phyloP scores from a whole-genome alignment of 1,140 invertebrate genomes.

The Lerema accius region DNA sequence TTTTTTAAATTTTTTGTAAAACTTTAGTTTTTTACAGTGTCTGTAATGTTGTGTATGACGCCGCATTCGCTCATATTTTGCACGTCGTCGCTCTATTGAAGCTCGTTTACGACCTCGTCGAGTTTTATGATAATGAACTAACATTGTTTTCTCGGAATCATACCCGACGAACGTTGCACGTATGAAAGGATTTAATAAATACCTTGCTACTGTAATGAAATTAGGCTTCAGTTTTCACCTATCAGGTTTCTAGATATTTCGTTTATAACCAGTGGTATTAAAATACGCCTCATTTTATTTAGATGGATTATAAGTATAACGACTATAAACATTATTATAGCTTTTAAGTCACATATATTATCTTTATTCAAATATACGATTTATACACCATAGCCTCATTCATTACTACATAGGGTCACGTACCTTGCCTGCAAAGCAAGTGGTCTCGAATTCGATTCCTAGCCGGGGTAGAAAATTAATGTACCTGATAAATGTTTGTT shows the following conservation, averaged over 20 bases:
- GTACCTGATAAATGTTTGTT: too few relatives aligned
- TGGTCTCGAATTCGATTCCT: too few relatives aligned
- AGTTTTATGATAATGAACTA: conserved; percentile 27
- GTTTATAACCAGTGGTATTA: background rate
- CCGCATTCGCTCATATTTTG: conserved; percentile 18
- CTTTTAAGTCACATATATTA: too few relatives aligned
- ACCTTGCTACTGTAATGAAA: conserved; percentile 3
- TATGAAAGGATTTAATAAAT: background rate
- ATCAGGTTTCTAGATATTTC: background rate
- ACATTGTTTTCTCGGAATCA: conserved; percentile 25
- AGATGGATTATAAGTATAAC: background rate
- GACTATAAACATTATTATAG: too few relatives aligned
- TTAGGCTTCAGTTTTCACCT: background rate
- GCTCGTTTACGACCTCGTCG: conserved; percentile 16
- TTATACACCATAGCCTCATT: too few relatives aligned
- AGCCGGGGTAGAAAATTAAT: too few relatives aligned
- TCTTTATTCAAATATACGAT: too few relatives aligned
- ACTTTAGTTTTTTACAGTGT: conserved; percentile 12
- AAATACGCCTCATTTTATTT: background rate
- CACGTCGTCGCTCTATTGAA: conserved; percentile 22
- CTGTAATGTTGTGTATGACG: conserved; percentile 8
- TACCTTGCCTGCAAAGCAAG: too few relatives aligned
- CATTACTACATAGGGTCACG: too few relatives aligned
- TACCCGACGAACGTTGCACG: background rate
- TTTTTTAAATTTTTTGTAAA: conserved; percentile 16